Evolutionary conservation across 1,140 invertebrate genomes (phyloP).

Genomic region (Magallana angulata): DNA sequence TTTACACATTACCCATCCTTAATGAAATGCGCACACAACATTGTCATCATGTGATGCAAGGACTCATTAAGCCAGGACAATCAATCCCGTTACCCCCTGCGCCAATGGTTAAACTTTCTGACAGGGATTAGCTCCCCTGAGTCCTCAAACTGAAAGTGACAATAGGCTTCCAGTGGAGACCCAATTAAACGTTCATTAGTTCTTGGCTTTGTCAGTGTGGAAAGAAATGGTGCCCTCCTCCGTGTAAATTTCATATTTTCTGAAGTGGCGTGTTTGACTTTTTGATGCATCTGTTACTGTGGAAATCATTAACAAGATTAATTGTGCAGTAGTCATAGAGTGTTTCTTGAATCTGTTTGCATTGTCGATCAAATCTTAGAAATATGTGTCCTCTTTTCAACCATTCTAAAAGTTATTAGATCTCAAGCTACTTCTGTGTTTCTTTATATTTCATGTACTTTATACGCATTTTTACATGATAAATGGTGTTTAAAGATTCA

Average conservation of each 20-base stretch:
- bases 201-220: not conserved
- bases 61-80: conserved; percentile 12
- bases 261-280: not conserved
- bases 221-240: not conserved
- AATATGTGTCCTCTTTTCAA: no score
- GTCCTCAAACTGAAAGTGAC: not conserved
- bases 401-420: no score
- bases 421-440: no score
- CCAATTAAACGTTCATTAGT: conserved; percentile 34
- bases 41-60: conserved; percentile 26
- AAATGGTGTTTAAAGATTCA: no score
- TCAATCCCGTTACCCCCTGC: not conserved
- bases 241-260: conserved; percentile 30
- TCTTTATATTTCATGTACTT: no score
- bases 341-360: no score
- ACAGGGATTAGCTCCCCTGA: conserved; percentile 33
- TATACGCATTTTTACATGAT: no score
- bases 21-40: conserved; percentile 7
- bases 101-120: conserved; percentile 19
- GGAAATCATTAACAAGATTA: conserved; percentile 1
- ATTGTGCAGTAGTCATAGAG: no score
- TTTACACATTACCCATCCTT: conserved; percentile 10
- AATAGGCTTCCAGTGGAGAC: conserved; percentile 11
- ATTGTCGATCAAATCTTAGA: no score
- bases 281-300: conserved; percentile 30